Evolutionary conservation across 2,888 invertebrate species (phyloP).

Genomic region (Sphaeridia pumilis): DNA sequence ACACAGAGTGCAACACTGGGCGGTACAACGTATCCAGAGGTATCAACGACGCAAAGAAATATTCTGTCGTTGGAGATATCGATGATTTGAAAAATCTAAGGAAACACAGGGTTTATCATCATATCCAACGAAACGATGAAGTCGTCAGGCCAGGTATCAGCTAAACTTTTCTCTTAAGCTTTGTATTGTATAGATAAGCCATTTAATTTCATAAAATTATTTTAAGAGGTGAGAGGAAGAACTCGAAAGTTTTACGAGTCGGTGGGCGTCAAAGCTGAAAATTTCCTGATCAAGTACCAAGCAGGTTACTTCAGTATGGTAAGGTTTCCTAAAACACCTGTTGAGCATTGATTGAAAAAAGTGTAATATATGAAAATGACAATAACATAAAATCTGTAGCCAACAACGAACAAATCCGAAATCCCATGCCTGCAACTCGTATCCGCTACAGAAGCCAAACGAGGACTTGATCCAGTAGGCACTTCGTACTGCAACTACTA

Average conservation of each 20-base stretch:
- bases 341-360: no score
- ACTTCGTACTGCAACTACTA: conserved; percentile 11
- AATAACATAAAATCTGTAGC: not conserved
- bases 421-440: not conserved
- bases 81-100: conserved; percentile 2
- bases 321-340: no score
- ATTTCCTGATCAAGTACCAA: not conserved
- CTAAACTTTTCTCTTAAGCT: no score
- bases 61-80: not conserved
- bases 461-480: conserved; percentile 2
- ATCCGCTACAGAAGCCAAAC: not conserved
- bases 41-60: conserved; percentile 3
- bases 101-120: conserved; percentile 6
- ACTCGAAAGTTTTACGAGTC: not conserved
- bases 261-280: not conserved
- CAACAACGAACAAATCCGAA: not conserved
- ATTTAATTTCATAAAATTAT: no score
- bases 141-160: conserved; percentile 1
- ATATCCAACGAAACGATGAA: conserved; percentile 5
- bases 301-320: not conserved
- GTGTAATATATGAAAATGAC: not conserved
- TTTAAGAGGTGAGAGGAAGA: not conserved
- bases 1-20: not conserved
- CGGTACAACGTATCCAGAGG: conserved; percentile 4
- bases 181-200: no score